Evolutionary conservation across 2,113 vertebrate species (phyloP), one percentile per base, ranked within the genome.

Genomic region (Paramisgurnus dabryanus): DNA sequence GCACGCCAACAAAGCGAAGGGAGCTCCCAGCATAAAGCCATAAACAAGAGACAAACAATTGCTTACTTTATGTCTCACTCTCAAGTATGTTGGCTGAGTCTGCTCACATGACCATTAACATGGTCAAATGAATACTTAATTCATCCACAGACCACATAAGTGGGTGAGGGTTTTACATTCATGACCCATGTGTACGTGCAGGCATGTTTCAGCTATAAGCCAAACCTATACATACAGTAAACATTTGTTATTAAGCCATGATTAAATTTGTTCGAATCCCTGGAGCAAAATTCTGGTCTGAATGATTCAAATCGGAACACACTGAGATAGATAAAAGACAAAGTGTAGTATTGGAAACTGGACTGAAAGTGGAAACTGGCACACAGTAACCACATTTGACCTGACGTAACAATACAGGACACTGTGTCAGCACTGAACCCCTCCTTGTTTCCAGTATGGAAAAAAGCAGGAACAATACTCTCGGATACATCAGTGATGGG

Each of bases 1-100:
- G 65, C 89, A 89, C 83, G 88, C 88, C 86, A 84, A 86, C 74
- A 87, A 80, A 86, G 84, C 78, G 86, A 90, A 87, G 88, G 85
- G 79, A 85, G 49, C 87, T 78, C 80, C 83, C 73, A 88, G 83
- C 85, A 84, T 84, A 76, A 72, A 82, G 82, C 53, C 84, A 84
- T 81, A 83, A 77, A 71, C 74, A 72, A 77, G 50, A 50, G 17
- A 80, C 84, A 85, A 85, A 88, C 85, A 89, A 86, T 79, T 72
- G 64, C 50, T 75, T 75, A 74, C 84, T 88, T 88, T 80, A 88
- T 87, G 75, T 69, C 63, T 76, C 61, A 75, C 61, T 63, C 68
- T 78, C 76, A 82, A 61, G 34, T 76, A 58, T 76, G 82, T 80
- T 85, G 66, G 85, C 13, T 81, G 22, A 81, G 64, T 66, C 57